A percentile compares a stretch with the other conserved stretches of the same genome.
These are phyloP conservation scores for Corbicula japonica DNA, from an alignment of 2,888 invertebrate species.

Conservation along the genomic window DNA sequence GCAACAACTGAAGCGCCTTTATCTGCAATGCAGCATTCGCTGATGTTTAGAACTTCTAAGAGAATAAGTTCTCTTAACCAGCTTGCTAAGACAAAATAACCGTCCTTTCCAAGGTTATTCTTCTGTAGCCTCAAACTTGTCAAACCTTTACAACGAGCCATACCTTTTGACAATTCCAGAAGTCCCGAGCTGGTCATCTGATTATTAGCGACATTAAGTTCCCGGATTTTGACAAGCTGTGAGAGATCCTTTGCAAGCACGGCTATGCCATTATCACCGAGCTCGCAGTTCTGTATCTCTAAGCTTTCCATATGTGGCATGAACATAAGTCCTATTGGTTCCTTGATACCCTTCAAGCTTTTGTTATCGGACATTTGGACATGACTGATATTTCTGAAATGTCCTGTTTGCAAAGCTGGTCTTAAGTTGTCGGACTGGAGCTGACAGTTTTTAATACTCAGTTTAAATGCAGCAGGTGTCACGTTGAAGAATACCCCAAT, in stretches of 20 bases:
- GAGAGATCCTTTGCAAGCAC: background rate
- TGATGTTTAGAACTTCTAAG: conserved; percentile 9
- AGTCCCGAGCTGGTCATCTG: background rate
- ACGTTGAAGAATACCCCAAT: conserved; percentile 2
- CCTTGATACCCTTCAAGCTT: background rate
- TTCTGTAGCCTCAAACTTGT: conserved; percentile 1
- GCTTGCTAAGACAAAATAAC: conserved; percentile 3
- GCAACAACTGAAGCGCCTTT: conserved; percentile 2
- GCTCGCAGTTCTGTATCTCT: conserved; percentile 7
- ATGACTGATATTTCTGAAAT: conserved; percentile 20
- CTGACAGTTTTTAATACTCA: background rate
- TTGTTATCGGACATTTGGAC: conserved; percentile 6
- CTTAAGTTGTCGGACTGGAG: background rate
- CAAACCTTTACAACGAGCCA: background rate
- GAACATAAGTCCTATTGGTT: conserved; percentile 2
- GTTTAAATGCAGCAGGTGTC: background rate
- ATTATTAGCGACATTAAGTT: conserved; percentile 3
- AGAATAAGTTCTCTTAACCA: background rate
- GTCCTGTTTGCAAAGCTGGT: background rate
- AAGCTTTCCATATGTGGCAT: background rate
- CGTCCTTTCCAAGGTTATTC: conserved; percentile 1
- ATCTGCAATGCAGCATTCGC: conserved; percentile 15
- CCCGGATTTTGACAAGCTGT: background rate
- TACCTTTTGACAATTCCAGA: background rate
- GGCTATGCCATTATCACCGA: conserved; percentile 4